Conservation (phyloP, 2,113 vertebrate species). For the Trinectes maculatus region DNA sequence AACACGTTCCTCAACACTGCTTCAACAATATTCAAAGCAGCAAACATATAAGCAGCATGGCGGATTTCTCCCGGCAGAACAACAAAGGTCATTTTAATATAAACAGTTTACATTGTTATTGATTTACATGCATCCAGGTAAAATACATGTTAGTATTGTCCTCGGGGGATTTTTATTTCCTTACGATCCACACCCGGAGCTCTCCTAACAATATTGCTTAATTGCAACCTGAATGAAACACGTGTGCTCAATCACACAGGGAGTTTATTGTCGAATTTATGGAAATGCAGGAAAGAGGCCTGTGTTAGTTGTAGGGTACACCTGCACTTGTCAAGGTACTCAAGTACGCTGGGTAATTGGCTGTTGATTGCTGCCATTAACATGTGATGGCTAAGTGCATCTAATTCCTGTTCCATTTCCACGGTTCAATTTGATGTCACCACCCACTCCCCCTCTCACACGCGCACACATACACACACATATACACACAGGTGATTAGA, state of each 20-base stretch:
- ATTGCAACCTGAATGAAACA: constrained; percentile 67
- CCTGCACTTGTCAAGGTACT: constrained; percentile 81
- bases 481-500: constrained; percentile 69
- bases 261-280: constrained; percentile 74
- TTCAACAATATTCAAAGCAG: constrained; percentile 30
- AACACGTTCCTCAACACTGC: constrained; percentile 37
- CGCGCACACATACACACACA: no score
- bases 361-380: constrained; percentile 83
- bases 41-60: constrained; percentile 1
- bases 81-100: constrained; percentile 38
- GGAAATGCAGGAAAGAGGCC: constrained; percentile 70
- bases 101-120: constrained; percentile 52
- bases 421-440: constrained; percentile 76
- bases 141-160: constrained; percentile 54
- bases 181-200: constrained; percentile 50
- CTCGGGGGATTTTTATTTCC: constrained; percentile 39
- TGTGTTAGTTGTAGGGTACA: constrained; percentile 71
- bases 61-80: constrained; percentile 21
- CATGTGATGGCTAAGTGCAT: constrained; percentile 81
- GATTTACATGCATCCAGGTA: constrained; percentile 58
- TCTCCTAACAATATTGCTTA: constrained; percentile 67
- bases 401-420: constrained; percentile 82
- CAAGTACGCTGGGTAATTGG: constrained; percentile 78
- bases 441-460: constrained; percentile 72
- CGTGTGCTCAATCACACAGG: constrained; percentile 56